Evolutionary conservation across 2,888 invertebrate genomes (phyloP).

Genomic region (Drosophila meridionalis): DNA sequence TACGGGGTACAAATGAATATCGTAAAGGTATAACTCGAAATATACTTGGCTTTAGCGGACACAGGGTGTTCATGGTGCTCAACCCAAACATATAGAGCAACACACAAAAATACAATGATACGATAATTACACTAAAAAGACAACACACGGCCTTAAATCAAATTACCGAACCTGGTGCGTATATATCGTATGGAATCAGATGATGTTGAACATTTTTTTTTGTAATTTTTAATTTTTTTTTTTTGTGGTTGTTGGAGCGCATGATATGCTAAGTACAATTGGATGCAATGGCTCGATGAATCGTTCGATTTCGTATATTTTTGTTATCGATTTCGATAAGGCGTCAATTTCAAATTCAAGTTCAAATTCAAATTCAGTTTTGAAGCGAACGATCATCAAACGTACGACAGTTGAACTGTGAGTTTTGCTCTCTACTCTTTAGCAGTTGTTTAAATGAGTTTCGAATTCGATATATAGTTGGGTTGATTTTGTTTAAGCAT

Average conservation of each 20-base stretch:
- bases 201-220: constrained; percentile 65
- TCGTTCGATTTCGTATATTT: constrained; percentile 47
- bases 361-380: constrained; percentile 13
- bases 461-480: constrained; percentile 39
- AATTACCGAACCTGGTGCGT: constrained; percentile 74
- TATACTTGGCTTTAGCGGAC: constrained; percentile 34
- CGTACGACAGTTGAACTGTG: constrained; percentile 67
- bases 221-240: constrained; percentile 27
- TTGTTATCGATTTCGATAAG: constrained; percentile 35
- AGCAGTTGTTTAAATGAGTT: constrained; percentile 52
- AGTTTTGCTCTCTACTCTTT: constrained; percentile 58
- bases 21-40: constrained; percentile 22
- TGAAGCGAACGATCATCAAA: constrained; percentile 70
- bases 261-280: constrained; percentile 67
- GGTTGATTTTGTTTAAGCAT: constrained; percentile 53
- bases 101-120: constrained; percentile 45
- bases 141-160: constrained; percentile 64
- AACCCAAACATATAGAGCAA: constrained; percentile 41
- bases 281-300: constrained; percentile 57
- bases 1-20: constrained; percentile 44
- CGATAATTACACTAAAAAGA: constrained; percentile 29
- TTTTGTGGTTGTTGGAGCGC: constrained; percentile 56
- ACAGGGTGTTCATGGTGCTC: constrained; percentile 25
- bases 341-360: constrained; percentile 50
- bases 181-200: constrained; percentile 68